Percentiles rank a stretch among this genome's conserved stretches.
phyloP scores from a whole-genome alignment of 2,113 vertebrate genomes.

The Motacilla alba region DNA sequence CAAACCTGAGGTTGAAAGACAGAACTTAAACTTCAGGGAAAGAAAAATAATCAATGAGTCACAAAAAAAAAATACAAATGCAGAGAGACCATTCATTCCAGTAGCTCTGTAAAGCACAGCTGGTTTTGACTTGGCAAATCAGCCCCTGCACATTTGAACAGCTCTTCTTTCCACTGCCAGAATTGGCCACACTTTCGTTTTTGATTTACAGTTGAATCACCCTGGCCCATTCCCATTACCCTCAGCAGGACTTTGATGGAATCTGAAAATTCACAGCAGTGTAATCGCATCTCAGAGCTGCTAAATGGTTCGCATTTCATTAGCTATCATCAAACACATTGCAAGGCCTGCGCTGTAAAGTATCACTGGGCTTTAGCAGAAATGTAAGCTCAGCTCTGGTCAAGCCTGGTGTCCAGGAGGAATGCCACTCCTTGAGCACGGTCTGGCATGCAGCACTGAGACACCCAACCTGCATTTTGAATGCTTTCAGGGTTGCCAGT shows the following conservation, averaged over 20 bases:
- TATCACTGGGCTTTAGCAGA: background rate
- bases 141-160: constrained; percentile 16
- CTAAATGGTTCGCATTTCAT: constrained; percentile 19
- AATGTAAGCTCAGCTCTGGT: background rate
- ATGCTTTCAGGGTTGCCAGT: background rate
- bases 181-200: background rate
- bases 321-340: constrained; percentile 3
- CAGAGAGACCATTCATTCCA: background rate
- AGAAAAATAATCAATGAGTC: background rate
- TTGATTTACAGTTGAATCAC: constrained; percentile 20
- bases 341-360: background rate
- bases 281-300: background rate
- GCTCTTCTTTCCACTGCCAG: constrained; percentile 25
- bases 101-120: background rate
- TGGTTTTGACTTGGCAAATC: constrained; percentile 27
- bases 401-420: background rate
- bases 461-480: background rate
- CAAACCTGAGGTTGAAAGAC: background rate
- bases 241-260: constrained; percentile 30
- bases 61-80: background rate
- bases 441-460: background rate
- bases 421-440: background rate
- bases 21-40: background rate
- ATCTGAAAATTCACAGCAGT: constrained; percentile 33
- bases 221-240: background rate